Base-by-base conservation (phyloP, 2,888 invertebrate genomes). In the Luffia ferchaultella region DNA sequence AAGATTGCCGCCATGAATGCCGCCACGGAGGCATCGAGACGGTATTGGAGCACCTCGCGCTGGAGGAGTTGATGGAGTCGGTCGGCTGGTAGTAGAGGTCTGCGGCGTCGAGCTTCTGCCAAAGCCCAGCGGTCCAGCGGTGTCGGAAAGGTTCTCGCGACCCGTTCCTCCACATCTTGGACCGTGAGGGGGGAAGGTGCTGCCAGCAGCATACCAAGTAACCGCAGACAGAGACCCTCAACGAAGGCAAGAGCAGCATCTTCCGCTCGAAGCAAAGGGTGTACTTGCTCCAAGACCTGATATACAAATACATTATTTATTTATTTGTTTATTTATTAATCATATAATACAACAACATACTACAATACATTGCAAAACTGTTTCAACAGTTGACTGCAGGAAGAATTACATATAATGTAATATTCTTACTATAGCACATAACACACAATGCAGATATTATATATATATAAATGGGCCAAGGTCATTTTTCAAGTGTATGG, bases 91-190 rank as follows among this genome's bases (percentile, higher is more conserved):
- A 95, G 80, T 53, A 93, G 90, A 46, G 90, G 88, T 62, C 92
- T 89, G 50, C 65, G 61, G 68, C 92, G 93, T 58, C 92, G 90
- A 16, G 97, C 97, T 70, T 97, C 97, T 57, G 88, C 88, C 53
- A 96, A 86, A 48, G 97, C 96, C 96, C 97, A 97, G 69, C 90
- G 90, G 78, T 97, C 96, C 60, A 98, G 93, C 2, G 97, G 97
- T 16, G 93, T 92, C n/a, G 97, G 97, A 85, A 97, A 97, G 50
- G 94, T 93, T 60, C 92, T 92, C 57, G 92, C 89, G 40, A 98
- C 96, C 56, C 96, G 87, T 62, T 96, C 96, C 70, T 97, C 97
- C 60, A 98, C 95, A 80, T 98, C 98, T 88, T 89, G 89, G 18
- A 93, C 89, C 19, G 93, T 91, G 65, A 93, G 93, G 15, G 93